phyloP scores from a whole-genome alignment of 2,113 vertebrate genomes.

The Amia ocellicauda region DNA sequence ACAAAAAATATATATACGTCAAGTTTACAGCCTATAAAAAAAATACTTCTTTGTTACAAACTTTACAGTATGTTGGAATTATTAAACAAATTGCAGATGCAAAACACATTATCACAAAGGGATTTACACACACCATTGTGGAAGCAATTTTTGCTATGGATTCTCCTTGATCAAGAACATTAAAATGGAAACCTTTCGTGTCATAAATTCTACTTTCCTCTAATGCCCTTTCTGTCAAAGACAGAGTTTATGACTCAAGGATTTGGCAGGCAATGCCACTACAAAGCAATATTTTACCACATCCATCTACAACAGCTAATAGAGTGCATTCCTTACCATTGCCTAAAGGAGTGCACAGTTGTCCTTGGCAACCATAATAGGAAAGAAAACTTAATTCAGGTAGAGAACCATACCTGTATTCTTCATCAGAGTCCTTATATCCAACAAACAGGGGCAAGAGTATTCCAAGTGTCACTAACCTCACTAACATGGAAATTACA shows the following conservation, averaged over 20 bases:
- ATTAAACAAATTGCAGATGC: no score
- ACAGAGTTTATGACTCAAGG: slow-evolving; percentile 66
- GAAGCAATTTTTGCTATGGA: slow-evolving; percentile 15
- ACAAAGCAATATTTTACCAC: slow-evolving; percentile 67
- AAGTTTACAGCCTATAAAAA: no score
- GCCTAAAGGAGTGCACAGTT: slow-evolving; percentile 68
- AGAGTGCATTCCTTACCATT: slow-evolving; percentile 67
- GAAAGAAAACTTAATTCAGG: slow-evolving; percentile 45
- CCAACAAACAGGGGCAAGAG: no score
- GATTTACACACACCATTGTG: no score
- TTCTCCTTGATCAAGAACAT: slow-evolving; percentile 19
- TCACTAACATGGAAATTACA: no score
- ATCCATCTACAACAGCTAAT: slow-evolving; percentile 70
- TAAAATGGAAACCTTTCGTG: slow-evolving; percentile 12
- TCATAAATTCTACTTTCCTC: slow-evolving; percentile 50
- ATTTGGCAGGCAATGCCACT: slow-evolving; percentile 65
- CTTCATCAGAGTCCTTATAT: slow-evolving; percentile 42
- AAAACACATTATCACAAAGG: no score
- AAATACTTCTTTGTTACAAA: no score
- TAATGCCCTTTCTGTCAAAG: slow-evolving; percentile 62
- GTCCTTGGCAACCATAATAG: slow-evolving; percentile 70
- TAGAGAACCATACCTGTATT: slow-evolving; percentile 43
- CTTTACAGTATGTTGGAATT: no score
- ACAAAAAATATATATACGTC: no score
- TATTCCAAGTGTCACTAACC: no score